Evolutionary conservation across 2,797 vertebrate genomes (phyloP).

Genomic region (Acestrorhynchus altus): DNA sequence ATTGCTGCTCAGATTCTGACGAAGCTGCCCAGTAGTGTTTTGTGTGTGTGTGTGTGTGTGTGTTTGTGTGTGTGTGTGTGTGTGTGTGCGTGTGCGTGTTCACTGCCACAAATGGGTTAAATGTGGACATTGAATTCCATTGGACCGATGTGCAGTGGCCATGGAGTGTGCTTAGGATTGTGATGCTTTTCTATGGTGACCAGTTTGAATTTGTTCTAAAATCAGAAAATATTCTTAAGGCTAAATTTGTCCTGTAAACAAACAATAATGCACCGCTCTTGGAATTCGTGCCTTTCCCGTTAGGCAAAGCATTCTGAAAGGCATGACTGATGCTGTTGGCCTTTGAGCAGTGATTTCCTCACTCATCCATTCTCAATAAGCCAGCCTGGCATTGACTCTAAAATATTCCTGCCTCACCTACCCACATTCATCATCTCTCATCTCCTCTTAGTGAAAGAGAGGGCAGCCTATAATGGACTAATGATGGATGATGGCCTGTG

Average conservation of each 20-base stretch:
- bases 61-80: too few relatives aligned
- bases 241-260: background rate
- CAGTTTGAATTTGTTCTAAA: background rate
- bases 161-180: too few relatives aligned
- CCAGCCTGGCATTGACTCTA: slow-evolving; percentile 13
- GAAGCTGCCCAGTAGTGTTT: too few relatives aligned
- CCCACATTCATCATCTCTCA: slow-evolving; percentile 61
- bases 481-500: slow-evolving; percentile 32
- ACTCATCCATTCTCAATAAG: slow-evolving; percentile 59
- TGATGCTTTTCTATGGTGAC: too few relatives aligned
- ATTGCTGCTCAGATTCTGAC: too few relatives aligned
- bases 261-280: too few relatives aligned
- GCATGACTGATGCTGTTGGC: slow-evolving; percentile 52
- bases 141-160: too few relatives aligned
- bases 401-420: slow-evolving; percentile 36
- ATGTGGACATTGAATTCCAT: too few relatives aligned
- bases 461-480: slow-evolving; percentile 27
- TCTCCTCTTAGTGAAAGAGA: slow-evolving; percentile 59
- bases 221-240: background rate
- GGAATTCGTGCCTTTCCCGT: too few relatives aligned
- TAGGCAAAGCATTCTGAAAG: slow-evolving; percentile 1
- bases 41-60: too few relatives aligned
- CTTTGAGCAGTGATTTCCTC: slow-evolving; percentile 60
- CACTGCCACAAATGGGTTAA: too few relatives aligned
- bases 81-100: too few relatives aligned